A percentile compares a stretch with the other conserved stretches of the same genome.
Evolutionary conservation across 2,888 invertebrate species (phyloP).

Genomic region (Tethea ocularis): DNA sequence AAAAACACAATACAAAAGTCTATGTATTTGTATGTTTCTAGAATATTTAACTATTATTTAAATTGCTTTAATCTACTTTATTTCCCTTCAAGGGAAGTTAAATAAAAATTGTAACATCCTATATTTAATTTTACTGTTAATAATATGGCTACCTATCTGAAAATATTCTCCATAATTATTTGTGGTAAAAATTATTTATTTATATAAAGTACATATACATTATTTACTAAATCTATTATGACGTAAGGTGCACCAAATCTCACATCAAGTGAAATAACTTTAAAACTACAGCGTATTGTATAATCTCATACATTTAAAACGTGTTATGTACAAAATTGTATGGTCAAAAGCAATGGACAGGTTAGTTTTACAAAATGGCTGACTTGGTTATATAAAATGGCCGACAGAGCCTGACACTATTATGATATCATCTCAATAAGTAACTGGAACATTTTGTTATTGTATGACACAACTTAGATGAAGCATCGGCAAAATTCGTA

Average conservation of each 20-base stretch:
- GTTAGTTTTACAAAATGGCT: slow-evolving; percentile 46
- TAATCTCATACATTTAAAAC: slow-evolving; percentile 53
- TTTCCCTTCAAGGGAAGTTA: slow-evolving; percentile 1
- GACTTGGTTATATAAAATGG: slow-evolving; percentile 39
- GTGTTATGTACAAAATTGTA: slow-evolving; percentile 59
- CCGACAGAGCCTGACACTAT: too few relatives aligned
- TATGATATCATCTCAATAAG: too few relatives aligned
- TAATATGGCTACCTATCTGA: slow-evolving; percentile 70
- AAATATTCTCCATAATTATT: slow-evolving; percentile 37
- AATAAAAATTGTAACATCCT: slow-evolving; percentile 19
- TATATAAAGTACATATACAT: too few relatives aligned
- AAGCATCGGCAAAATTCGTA: too few relatives aligned
- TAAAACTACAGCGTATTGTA: slow-evolving; percentile 30
- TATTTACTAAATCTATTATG: slow-evolving; percentile 12
- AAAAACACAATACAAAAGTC: too few relatives aligned
- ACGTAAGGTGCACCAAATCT: slow-evolving; percentile 53
- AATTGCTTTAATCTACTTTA: background rate
- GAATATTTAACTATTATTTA: background rate
- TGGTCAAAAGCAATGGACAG: slow-evolving; percentile 44
- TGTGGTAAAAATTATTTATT: slow-evolving; percentile 18
- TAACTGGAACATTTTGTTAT: too few relatives aligned
- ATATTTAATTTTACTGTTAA: slow-evolving; percentile 43
- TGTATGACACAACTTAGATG: too few relatives aligned
- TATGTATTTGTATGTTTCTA: too few relatives aligned
- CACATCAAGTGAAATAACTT: slow-evolving; percentile 42